phyloP scores from a whole-genome alignment of 2,888 invertebrate species.

The Ormyrus pomaceus region DNA sequence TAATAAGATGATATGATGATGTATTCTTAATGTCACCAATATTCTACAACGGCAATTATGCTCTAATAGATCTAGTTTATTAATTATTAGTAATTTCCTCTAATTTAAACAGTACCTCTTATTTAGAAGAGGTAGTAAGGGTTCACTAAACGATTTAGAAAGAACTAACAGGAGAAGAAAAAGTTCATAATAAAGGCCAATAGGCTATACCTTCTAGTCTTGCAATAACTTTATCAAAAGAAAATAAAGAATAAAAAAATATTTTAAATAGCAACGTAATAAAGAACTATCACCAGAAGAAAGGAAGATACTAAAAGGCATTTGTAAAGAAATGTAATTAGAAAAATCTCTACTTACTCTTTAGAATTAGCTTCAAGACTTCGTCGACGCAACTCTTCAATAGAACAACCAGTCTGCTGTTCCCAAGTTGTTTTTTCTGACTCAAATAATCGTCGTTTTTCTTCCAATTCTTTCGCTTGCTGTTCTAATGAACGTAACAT shows the following conservation, averaged over 20 bases:
- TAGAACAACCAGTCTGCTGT: slow-evolving; percentile 90
- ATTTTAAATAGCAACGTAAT: slow-evolving; percentile 49
- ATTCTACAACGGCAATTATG: slow-evolving; percentile 47
- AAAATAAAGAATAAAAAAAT: slow-evolving; percentile 27
- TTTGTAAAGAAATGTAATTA: slow-evolving; percentile 30
- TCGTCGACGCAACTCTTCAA: slow-evolving; percentile 91
- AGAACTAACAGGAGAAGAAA: slow-evolving; percentile 34
- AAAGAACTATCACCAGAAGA: slow-evolving; percentile 56
- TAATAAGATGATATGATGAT: slow-evolving; percentile 23
- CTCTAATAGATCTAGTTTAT: slow-evolving; percentile 56
- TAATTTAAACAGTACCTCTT: slow-evolving; percentile 54
- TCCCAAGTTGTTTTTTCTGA: slow-evolving; percentile 94
- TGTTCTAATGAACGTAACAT: slow-evolving; percentile 88
- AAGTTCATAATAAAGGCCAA: slow-evolving; percentile 24
- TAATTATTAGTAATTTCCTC: slow-evolving; percentile 66
- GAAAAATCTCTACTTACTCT: slow-evolving; percentile 80
- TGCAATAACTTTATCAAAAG: slow-evolving; percentile 24
- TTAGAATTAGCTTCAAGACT: slow-evolving; percentile 93
- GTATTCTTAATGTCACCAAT: slow-evolving; percentile 45
- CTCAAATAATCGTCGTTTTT: slow-evolving; percentile 89
- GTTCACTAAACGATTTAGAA: slow-evolving; percentile 32
- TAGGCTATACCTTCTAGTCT: slow-evolving; percentile 36
- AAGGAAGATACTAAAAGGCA: slow-evolving; percentile 46
- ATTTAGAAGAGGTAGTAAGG: slow-evolving; percentile 40
- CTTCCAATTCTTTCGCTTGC: slow-evolving; percentile 94